phyloP scores from a whole-genome alignment of 2,797 vertebrate species.

The Sciurus vulgaris region DNA sequence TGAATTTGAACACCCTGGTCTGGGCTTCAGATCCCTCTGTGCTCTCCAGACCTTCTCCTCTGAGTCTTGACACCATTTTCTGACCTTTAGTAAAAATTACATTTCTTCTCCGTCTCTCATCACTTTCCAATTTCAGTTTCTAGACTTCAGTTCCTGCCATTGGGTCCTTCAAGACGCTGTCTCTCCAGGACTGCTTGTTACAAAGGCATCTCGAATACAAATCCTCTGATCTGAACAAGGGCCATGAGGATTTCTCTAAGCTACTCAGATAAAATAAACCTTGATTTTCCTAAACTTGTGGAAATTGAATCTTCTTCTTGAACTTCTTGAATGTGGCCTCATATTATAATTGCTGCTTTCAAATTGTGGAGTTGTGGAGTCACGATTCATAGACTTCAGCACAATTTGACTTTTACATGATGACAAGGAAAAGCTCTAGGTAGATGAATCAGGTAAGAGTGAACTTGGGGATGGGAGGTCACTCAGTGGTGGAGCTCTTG shows the following conservation, averaged over 20 bases:
- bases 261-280: background rate
- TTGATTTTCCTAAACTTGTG: background rate
- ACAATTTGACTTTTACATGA: background rate
- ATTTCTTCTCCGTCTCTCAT: background rate
- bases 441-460: background rate
- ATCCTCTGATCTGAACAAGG: background rate
- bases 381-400: background rate
- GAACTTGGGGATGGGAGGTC: background rate
- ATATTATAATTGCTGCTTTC: background rate
- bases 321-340: background rate
- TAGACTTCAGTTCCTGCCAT: background rate
- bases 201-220: background rate
- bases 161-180: background rate
- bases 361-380: background rate
- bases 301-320: background rate
- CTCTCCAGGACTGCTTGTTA: background rate
- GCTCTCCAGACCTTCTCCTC: background rate
- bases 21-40: background rate
- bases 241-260: background rate
- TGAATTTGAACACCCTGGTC: background rate
- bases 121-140: background rate
- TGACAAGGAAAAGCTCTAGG: background rate
- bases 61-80: background rate
- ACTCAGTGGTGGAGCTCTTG: too few species aligned
- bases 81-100: background rate